Evolutionary conservation across 1,140 invertebrate genomes (phyloP).

Genomic region (Ooceraea biroi): DNA sequence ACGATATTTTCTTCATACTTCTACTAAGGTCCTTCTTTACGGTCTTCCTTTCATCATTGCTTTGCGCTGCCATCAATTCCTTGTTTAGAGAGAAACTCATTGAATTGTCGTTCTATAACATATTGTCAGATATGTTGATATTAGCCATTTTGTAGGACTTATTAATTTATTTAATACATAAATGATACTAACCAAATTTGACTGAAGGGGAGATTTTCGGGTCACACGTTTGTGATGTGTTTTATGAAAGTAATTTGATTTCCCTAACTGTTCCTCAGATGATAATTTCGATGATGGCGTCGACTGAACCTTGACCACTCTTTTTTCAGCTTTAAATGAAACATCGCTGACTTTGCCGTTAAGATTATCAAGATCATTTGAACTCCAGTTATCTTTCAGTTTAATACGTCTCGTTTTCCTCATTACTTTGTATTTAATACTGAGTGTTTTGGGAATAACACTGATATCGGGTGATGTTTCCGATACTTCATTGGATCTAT

Average conservation of each 20-base stretch:
- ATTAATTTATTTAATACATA: too few species aligned
- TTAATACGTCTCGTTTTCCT: not conserved
- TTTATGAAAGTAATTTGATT: not conserved
- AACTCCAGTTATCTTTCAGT: not conserved
- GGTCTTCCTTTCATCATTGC: not conserved
- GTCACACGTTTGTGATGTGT: not conserved
- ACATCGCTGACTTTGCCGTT: not conserved
- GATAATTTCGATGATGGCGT: not conserved
- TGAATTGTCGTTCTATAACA: not conserved
- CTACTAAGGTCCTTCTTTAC: constrained; percentile 12
- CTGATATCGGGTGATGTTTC: not conserved
- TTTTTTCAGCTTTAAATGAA: not conserved
- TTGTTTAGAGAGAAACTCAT: not conserved
- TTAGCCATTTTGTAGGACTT: not conserved
- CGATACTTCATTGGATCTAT: not conserved
- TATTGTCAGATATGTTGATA: not conserved
- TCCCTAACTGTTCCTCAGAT: not conserved
- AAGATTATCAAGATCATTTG: not conserved
- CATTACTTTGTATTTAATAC: not conserved
- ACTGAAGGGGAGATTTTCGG: not conserved
- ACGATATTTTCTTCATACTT: not conserved
- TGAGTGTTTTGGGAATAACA: not conserved
- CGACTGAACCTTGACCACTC: not conserved
- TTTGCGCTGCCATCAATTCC: not conserved
- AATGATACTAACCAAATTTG: not conserved